These are phyloP conservation scores for Cerceris ruficornis DNA, from an alignment of 2,888 invertebrate genomes.

Conservation along the genomic window DNA sequence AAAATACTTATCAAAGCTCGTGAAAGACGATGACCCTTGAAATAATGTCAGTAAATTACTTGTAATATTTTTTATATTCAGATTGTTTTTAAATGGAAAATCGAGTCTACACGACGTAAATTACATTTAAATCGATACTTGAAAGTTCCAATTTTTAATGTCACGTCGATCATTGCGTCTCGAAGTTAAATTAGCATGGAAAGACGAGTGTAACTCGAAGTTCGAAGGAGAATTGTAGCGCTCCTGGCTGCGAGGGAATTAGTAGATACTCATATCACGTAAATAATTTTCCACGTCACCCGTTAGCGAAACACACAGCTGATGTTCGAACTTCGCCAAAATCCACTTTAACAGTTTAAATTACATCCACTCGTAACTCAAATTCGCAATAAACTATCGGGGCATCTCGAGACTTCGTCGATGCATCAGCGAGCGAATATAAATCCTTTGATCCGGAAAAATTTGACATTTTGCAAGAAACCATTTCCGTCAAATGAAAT, in stretches of 20 bases:
- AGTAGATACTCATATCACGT: slow-evolving; percentile 19
- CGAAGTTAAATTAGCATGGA: not conserved
- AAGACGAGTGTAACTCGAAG: slow-evolving; percentile 10
- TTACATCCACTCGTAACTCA: slow-evolving; percentile 27
- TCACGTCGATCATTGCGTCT: not conserved
- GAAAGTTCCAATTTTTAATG: too few species aligned
- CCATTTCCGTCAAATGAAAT: not conserved
- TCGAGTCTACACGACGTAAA: too few species aligned
- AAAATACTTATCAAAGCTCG: too few species aligned
- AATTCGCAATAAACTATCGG: slow-evolving; percentile 15
- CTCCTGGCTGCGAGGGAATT: slow-evolving; percentile 6
- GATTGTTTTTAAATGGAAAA: too few species aligned
- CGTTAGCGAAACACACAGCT: not conserved
- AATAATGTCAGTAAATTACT: too few species aligned
- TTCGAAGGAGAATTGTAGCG: not conserved
- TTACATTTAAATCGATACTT: too few species aligned
- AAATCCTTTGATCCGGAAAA: not conserved
- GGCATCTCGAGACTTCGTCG: not conserved
- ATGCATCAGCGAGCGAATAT: not conserved
- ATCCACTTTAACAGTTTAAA: slow-evolving; percentile 9
- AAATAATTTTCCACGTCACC: slow-evolving; percentile 25
- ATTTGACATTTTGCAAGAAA: not conserved
- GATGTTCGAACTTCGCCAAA: slow-evolving; percentile 35
- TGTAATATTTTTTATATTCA: too few species aligned
- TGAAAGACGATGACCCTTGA: too few species aligned